phyloP scores from a whole-genome alignment of 2,888 invertebrate species.

The Copidosoma aretas region DNA sequence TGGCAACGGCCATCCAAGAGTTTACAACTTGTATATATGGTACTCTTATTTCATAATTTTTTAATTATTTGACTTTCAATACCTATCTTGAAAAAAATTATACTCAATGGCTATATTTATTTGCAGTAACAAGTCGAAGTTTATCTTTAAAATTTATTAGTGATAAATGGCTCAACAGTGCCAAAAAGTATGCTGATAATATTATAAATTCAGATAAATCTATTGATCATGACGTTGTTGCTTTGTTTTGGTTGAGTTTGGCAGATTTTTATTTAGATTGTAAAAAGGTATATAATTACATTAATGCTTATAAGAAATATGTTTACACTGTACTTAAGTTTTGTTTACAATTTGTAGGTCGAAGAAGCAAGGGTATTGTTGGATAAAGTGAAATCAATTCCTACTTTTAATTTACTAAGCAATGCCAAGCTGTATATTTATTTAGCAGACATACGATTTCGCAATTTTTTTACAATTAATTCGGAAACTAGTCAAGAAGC shows the following conservation, averaged over 20 bases:
- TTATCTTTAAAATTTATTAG: conserved; percentile 51
- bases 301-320: conserved; percentile 7
- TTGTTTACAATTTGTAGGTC: conserved; percentile 36
- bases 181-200: conserved; percentile 41
- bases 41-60: conserved; percentile 33
- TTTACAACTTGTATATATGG: conserved; percentile 48
- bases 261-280: conserved; percentile 55
- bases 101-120: conserved; percentile 7
- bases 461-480: conserved; percentile 46
- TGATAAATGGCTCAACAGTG: conserved; percentile 49
- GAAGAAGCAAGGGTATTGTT: conserved; percentile 50
- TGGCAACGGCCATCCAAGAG: conserved; percentile 50
- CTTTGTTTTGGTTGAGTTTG: conserved; percentile 53
- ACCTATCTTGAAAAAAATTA: not conserved
- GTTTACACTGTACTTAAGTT: not conserved
- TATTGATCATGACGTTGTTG: conserved; percentile 41
- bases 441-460: conserved; percentile 48
- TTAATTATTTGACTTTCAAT: not conserved
- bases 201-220: conserved; percentile 43
- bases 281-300: conserved; percentile 45
- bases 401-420: conserved; percentile 39
- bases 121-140: conserved; percentile 51
- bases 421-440: conserved; percentile 45
- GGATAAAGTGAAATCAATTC: conserved; percentile 42
- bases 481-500: conserved; percentile 45